phyloP scores from a whole-genome alignment of 2,888 invertebrate genomes.

The Cryptus viduatorius region DNA sequence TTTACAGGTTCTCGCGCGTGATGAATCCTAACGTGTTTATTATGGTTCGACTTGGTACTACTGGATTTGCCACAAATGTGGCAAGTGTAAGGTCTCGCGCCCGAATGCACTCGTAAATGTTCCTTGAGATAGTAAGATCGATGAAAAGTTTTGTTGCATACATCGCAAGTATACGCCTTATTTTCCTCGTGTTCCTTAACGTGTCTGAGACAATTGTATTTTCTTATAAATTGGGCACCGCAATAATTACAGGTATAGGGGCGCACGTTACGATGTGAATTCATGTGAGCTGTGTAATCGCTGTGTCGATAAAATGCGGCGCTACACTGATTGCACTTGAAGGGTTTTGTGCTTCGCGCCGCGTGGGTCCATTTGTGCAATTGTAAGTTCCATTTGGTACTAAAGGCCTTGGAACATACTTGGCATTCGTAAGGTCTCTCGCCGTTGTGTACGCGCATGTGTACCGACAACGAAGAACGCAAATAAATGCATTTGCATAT shows the following conservation, averaged over 20 bases:
- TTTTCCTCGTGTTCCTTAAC: conserved; percentile 93
- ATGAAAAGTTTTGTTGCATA: conserved; percentile 94
- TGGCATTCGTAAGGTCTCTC: conserved; percentile 92
- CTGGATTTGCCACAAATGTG: conserved; percentile 96
- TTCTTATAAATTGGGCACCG: conserved; percentile 94
- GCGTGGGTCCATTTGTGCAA: conserved; percentile 96
- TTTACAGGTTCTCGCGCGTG: conserved; percentile 95
- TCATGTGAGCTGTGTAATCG: conserved; percentile 94
- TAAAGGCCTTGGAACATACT: conserved; percentile 94
- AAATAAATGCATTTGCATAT: conserved; percentile 92
- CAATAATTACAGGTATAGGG: conserved; percentile 96
- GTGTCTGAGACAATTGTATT: conserved; percentile 95
- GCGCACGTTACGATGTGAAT: conserved; percentile 93
- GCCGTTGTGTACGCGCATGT: conserved; percentile 92
- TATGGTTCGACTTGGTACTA: conserved; percentile 95
- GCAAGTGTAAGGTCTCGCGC: conserved; percentile 92
- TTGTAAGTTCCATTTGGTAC: conserved; percentile 96
- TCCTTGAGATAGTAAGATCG: conserved; percentile 95
- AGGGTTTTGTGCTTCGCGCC: conserved; percentile 93
- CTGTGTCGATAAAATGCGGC: conserved; percentile 93
- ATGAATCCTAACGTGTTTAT: conserved; percentile 95
- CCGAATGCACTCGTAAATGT: conserved; percentile 94
- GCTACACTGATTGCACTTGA: conserved; percentile 93
- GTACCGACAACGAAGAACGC: conserved; percentile 92
- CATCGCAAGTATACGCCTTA: conserved; percentile 91